phyloP scores from a whole-genome alignment of 2,888 invertebrate genomes.

The Rotaria socialis region DNA sequence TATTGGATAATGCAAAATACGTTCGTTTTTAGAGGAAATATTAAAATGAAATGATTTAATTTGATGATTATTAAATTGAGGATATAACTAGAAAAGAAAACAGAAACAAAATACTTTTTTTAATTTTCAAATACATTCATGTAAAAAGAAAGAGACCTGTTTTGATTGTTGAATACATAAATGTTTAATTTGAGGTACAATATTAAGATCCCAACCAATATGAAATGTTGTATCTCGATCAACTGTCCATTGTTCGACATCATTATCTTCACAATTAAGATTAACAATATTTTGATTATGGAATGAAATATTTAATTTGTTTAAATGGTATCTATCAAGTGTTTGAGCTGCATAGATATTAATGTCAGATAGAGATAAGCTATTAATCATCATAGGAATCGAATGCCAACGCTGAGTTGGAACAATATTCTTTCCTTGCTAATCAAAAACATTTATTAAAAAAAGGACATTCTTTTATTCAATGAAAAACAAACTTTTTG shows the following conservation, averaged over 20 bases:
- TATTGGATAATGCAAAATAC: neutral
- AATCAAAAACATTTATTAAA: neutral
- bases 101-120: neutral
- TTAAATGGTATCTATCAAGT: constrained; percentile 18
- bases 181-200: neutral
- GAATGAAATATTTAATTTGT: constrained; percentile 1
- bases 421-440: neutral
- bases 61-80: neutral
- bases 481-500: neutral
- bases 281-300: neutral
- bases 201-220: constrained; percentile 34
- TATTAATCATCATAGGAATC: neutral
- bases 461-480: neutral
- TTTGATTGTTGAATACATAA: neutral
- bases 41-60: neutral
- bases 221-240: constrained; percentile 32
- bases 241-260: constrained; percentile 30
- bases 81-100: neutral
- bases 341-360: constrained; percentile 13
- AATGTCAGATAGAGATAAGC: neutral
- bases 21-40: neutral
- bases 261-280: neutral
- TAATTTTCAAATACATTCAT: neutral
- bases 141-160: neutral
- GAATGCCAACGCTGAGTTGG: neutral